phyloP scores from a whole-genome alignment of 1,140 invertebrate genomes.

The Anastrepha obliqua region DNA sequence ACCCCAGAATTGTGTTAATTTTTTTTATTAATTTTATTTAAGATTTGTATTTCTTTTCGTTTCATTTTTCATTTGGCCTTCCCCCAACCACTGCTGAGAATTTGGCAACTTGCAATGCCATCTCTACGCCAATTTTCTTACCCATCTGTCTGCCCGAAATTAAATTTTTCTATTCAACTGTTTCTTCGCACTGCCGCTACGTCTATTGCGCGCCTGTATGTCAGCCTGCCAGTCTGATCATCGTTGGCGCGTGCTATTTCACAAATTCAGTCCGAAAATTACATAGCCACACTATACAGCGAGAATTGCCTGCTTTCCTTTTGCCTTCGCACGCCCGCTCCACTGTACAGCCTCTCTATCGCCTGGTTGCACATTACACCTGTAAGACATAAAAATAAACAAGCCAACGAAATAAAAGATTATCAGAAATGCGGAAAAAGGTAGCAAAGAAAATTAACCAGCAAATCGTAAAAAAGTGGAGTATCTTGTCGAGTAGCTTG shows the following conservation, averaged over 20 bases:
- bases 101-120: background rate
- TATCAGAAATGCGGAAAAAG: constrained; percentile 18
- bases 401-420: constrained; percentile 38
- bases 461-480: background rate
- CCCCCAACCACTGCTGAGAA: background rate
- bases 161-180: background rate
- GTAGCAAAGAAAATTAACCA: background rate
- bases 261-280: constrained; percentile 22
- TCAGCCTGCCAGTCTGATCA: constrained; percentile 37
- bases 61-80: background rate
- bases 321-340: background rate
- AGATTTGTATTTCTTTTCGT: background rate
- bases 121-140: constrained; percentile 8
- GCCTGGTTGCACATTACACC: constrained; percentile 40
- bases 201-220: background rate
- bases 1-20: background rate
- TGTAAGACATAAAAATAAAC: constrained; percentile 48
- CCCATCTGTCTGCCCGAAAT: background rate
- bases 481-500: background rate
- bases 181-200: background rate
- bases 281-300: background rate
- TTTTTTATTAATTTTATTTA: background rate
- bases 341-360: background rate
- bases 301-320: background rate
- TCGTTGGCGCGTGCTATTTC: constrained; percentile 26